Evolutionary conservation across 2,797 vertebrate species (phyloP).

Genomic region (Pelochelys cantorii): DNA sequence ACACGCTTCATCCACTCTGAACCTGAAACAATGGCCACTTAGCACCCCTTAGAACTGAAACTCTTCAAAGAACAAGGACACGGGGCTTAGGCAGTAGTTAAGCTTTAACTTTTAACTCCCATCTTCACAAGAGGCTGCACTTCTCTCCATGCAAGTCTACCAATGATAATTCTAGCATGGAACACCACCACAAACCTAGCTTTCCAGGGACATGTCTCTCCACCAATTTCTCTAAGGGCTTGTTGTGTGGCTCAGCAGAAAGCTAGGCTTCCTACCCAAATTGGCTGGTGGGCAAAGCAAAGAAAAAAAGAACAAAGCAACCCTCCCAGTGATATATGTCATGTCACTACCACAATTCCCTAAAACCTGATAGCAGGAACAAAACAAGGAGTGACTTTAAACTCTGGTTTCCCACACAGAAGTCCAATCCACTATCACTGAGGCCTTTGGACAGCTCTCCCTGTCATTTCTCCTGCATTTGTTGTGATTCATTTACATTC

Average conservation of each 20-base stretch:
- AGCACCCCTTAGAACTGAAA: background rate
- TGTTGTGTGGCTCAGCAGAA: background rate
- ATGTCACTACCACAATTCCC: conserved; percentile 20
- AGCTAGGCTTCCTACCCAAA: background rate
- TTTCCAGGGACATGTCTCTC: background rate
- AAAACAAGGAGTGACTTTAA: conserved; percentile 49
- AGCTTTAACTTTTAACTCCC: rapidly evolving
- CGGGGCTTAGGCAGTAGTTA: background rate
- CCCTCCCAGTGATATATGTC: background rate
- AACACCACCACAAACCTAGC: background rate
- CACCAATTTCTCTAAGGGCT: background rate
- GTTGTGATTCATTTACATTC: conserved; percentile 45
- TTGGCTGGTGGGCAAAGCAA: background rate
- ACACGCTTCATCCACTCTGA: conserved; percentile 21
- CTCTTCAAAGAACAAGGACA: background rate
- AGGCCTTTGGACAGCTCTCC: conserved; percentile 19
- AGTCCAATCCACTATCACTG: conserved; percentile 42
- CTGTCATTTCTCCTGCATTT: conserved; percentile 49
- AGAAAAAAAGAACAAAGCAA: background rate
- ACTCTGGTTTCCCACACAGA: conserved; percentile 32
- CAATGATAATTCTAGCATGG: background rate
- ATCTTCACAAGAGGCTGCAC: background rate
- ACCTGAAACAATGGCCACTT: background rate
- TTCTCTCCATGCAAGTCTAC: background rate
- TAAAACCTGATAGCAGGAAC: conserved; percentile 9